Base-by-base conservation (phyloP, 1,140 invertebrate genomes). In the Dendrolimus kikuchii region DNA sequence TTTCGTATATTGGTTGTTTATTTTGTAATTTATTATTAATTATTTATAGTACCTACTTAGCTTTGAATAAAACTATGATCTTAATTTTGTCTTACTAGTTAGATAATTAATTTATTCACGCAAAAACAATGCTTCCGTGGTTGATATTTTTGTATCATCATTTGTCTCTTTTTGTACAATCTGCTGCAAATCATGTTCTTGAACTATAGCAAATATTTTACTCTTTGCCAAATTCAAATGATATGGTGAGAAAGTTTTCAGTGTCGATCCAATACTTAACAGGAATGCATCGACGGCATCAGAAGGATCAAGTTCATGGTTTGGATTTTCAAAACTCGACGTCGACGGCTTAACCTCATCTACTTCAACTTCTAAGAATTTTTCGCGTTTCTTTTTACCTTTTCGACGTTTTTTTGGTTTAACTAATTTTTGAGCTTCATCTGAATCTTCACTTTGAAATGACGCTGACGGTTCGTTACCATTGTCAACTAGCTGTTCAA, bases 111-210 rank as follows among this genome's bases (percentile, higher is more conserved):
- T 40, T 40, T 53, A 48, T 53, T 63, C 68, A 44, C 68, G 58
- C 60, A 72, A 66, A 60, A 67, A 81, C 41, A 76, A 66, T 8
- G 55, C 46, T 41, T 77, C 71, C 2, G 66, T 51, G n/a, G 67
- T 51, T 5, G 66, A 58, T 10, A 71, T 53, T 53, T 77, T 81
- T 23, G 23, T 23, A n/a, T 71, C 53, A 9, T 71, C 66, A 40
- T 46, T 60, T 40, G 42, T 44, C 58, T 71, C 49, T 61, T 76
- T 83, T 49, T 81, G 67, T 5, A 86, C 74, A 45, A 86, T 86
- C 60, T 86, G 82, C 42, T 84, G 74, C 39, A 86, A 61, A 53
- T 86, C 82, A 40, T 86, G 79, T 57, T 86, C 81, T 52, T 86
- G 82, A 0, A 86, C 82, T 0, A 86, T 68, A 1, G 72, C 53